These are phyloP conservation scores for Pterocles burchelli DNA, from an alignment of 2,113 vertebrate species.

Conservation along the genomic window DNA sequence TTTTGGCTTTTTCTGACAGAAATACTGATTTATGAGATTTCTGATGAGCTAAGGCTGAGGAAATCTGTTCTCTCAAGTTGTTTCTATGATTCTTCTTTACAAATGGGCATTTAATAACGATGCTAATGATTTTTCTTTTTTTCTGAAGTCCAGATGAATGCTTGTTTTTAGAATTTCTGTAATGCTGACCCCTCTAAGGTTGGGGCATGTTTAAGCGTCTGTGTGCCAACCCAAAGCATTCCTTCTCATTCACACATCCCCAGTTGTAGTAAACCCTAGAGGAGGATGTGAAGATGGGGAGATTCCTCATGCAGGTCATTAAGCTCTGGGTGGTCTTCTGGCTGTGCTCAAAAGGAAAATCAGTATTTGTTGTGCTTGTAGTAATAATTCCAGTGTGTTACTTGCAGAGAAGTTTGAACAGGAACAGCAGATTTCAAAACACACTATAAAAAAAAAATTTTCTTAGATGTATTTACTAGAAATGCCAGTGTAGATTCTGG, in stretches of 20 bases:
- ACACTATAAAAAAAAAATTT: neutral
- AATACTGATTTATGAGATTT: neutral
- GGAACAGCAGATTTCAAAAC: constrained; percentile 57
- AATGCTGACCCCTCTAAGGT: neutral
- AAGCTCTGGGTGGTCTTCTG: constrained; percentile 40
- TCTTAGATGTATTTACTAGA: constrained; percentile 55
- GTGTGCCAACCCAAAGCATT: neutral
- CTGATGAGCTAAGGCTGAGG: neutral
- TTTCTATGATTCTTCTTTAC: neutral
- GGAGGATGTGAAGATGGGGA: neutral
- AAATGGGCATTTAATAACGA: neutral
- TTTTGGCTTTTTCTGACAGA: constrained; percentile 6
- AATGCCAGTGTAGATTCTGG: constrained; percentile 36
- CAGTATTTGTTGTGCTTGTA: constrained; percentile 35
- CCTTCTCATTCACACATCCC: neutral
- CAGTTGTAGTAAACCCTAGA: neutral
- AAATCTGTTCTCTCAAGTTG: neutral
- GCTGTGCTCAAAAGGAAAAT: neutral
- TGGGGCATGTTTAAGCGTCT: neutral
- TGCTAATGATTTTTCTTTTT: neutral
- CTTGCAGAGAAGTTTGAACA: constrained; percentile 15
- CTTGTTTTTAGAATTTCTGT: neutral
- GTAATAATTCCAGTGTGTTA: neutral
- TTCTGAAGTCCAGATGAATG: neutral
- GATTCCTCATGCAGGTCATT: neutral